Evolutionary conservation across 1,140 invertebrate genomes (phyloP).

Genomic region (Elysia chlorotica): DNA sequence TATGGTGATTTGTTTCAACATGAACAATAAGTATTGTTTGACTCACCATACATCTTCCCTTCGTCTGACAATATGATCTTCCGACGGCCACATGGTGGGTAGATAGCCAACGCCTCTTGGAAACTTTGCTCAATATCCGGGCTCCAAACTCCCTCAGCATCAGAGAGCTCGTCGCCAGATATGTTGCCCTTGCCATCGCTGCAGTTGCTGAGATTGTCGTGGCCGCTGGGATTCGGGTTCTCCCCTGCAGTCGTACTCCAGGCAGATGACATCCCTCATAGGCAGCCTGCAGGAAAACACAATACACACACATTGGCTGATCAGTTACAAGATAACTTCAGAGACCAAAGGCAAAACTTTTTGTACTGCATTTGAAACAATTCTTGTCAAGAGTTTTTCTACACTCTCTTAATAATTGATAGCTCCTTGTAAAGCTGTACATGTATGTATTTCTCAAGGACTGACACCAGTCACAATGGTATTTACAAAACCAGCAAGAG

Average conservation of each 20-base stretch:
- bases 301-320: no score
- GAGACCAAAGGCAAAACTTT: no score
- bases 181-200: slow-evolving; percentile 38
- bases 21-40: neutral
- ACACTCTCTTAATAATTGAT: no score
- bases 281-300: slow-evolving; percentile 17
- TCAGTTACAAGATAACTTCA: no score
- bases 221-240: slow-evolving; percentile 23
- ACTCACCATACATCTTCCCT: slow-evolving; percentile 99
- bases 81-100: slow-evolving; percentile 97
- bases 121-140: slow-evolving; percentile 99
- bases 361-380: no score
- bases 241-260: slow-evolving; percentile 41
- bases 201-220: slow-evolving; percentile 36
- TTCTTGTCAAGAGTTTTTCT: no score
- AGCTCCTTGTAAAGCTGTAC: neutral
- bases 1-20: neutral
- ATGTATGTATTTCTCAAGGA: neutral
- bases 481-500: no score
- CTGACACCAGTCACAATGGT: no score
- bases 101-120: slow-evolving; percentile 98
- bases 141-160: slow-evolving; percentile 99
- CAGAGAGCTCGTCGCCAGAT: slow-evolving; percentile 62
- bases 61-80: slow-evolving; percentile 99
- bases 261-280: slow-evolving; percentile 42